Conservation (phyloP, 2,797 vertebrate genomes). For the Echeneis naucrates region DNA sequence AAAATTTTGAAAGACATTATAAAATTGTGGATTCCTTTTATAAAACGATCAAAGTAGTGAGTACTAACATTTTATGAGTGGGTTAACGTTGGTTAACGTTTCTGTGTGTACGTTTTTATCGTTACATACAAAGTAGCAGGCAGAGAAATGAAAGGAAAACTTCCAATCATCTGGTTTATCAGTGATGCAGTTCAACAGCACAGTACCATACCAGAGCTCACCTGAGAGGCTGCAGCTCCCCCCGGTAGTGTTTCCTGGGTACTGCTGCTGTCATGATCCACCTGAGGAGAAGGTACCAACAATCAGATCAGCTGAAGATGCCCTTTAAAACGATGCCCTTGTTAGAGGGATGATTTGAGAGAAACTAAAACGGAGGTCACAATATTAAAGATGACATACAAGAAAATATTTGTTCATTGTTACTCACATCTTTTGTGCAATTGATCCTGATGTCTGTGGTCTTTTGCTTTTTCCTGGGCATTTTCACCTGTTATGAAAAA, state of each 20-base stretch:
- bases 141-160: too few relatives aligned
- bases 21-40: neutral
- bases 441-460: too few relatives aligned
- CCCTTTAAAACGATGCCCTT: neutral
- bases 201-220: neutral
- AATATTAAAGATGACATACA: neutral
- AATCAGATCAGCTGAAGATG: neutral
- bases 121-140: too few relatives aligned
- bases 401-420: neutral
- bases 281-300: neutral
- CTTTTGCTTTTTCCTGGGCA: neutral
- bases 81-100: neutral
- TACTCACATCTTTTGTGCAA: slow-evolving; percentile 24
- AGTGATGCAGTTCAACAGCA: too few relatives aligned
- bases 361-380: neutral
- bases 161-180: too few relatives aligned
- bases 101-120: neutral
- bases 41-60: neutral
- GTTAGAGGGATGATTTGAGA: neutral
- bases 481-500: neutral
- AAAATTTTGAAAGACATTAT: neutral
- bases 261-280: neutral
- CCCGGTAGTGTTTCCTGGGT: accelerated
- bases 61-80: neutral
- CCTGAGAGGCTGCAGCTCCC: neutral